Evolutionary conservation across 2,113 vertebrate genomes (phyloP), one percentile per base, ranked within the genome.

Genomic region (Stercorarius parasiticus): DNA sequence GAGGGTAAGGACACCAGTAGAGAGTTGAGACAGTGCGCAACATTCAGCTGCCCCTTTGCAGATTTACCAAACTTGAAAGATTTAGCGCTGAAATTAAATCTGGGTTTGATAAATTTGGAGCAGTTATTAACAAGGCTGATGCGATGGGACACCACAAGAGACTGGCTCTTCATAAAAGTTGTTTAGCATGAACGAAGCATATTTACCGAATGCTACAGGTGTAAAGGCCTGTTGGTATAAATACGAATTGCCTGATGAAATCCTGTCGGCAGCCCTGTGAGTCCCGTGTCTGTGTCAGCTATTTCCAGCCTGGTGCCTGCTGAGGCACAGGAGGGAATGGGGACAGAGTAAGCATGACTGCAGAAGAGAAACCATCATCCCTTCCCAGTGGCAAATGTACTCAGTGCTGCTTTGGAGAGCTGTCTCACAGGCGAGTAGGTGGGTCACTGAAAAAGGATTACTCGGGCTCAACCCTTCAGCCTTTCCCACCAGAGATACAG

Each of bases 201-300:
- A 15, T 55, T 58, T 66, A 36, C 62, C n/a, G 38, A 70, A 23
- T 9, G 23, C 69, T 70, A 18, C 26, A 34, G 47, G 32, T 36
- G 11, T 9, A 20, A n/a, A 69, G 36, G 55, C 40, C 64, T 77
- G 25, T 22, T 77, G 69, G 9, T 74, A 29, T 64, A 38, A 79
- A 66, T 43, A 34, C 23, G 52, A 61, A 12, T 3, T 21, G 45
- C n/a, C 49, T 30, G 23, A 32, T 22, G 43, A 43, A 13, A 40
- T 17, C 45, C 2, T 0, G 3, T 34, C 19, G 14, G 49, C 32
- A 38, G 8, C 29, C 45, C 55, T 43, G 19, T 2, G 20, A 56
- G 42, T 58, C 64, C 59, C 0, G 0, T 12, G 45, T 30, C 55
- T 50, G 17, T 50, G 30, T 9, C 70, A 15, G 69, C 69, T 29